Evolutionary conservation across 1,140 invertebrate genomes (phyloP), one percentile per base, ranked within the genome.

Genomic region (Diachasma alloeum): DNA sequence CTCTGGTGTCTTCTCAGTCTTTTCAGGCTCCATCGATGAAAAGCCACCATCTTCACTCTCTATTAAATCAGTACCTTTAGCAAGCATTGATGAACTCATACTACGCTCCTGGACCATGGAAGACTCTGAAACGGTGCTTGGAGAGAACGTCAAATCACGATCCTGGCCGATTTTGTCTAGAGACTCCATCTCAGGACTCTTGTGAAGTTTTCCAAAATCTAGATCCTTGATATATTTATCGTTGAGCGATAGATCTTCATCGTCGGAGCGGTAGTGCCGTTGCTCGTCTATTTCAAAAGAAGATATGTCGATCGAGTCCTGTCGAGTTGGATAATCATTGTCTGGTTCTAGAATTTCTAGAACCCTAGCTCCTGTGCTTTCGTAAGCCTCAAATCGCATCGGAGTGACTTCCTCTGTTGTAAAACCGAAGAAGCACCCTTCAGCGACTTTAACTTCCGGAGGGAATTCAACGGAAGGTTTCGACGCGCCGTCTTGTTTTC

Each of bases 301-400:
- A n/a, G 87, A 83, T 13, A 87, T 83, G 31, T 89, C 85, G 0
- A 86, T 83, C 0, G 87, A 89, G 36, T 88, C 87, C 59, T 87
- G 82, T 10, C 83, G 83, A 0, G 82, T 84, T 1, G 79, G 73
- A 69, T 78, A 81, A 17, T 83, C 80, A 0, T 36, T 39, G 0
- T 76, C 82, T 11, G 87, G 86, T 39, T 90, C 87, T 0, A 89
- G 39, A 36, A 90, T 86, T 71, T 89, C 87, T n/a, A 88, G 56
- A 0, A 88, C 87, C 63, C 86, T 82, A 9, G 85, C 86, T 2
- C 85, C 86, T 0, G 86, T 86, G 31, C 82, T 37, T 56, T 88
- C 85, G 26, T 46, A 80, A 37, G 76, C 37, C 31, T 63, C 68
- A 56, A 63, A 76, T 17, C 17, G 56, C 22, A 76, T 72, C 26